Percentiles rank a stretch among this genome's conserved stretches.
Conservation (phyloP, 2,797 vertebrate genomes). For the Oophaga sylvatica region DNA sequence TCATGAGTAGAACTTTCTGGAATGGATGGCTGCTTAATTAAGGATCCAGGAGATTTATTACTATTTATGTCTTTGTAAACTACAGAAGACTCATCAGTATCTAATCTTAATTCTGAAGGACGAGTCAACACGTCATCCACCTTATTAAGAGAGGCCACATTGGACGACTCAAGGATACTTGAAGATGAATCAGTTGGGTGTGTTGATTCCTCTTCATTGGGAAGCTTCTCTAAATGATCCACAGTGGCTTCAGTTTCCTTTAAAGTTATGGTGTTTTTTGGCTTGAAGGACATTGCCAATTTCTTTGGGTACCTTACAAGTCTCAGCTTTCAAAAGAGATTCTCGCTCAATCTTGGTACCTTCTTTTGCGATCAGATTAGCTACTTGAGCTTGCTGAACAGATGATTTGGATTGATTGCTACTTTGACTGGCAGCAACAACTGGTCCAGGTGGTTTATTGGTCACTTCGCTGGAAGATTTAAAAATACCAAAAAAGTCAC, state of each 20-base stretch:
- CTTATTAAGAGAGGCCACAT: not conserved
- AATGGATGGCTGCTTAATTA: not conserved
- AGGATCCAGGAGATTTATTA: not conserved
- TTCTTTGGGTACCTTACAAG: not conserved
- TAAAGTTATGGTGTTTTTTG: not conserved
- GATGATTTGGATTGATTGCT: not conserved
- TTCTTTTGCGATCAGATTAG: not conserved
- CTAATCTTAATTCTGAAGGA: not conserved
- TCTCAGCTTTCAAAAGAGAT: not conserved
- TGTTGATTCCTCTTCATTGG: not conserved
- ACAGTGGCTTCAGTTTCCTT: not conserved
- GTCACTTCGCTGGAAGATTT: slow-evolving; percentile 72
- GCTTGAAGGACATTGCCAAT: not conserved
- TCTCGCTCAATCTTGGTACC: not conserved
- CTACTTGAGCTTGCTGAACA: too few relatives aligned
- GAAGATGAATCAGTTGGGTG: not conserved
- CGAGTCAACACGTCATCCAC: not conserved
- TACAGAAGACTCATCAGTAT: not conserved
- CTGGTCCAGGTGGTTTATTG: slow-evolving; percentile 60
- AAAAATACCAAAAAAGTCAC: slow-evolving; percentile 84
- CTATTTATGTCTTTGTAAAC: not conserved
- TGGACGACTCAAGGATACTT: not conserved
- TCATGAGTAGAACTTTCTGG: slow-evolving; percentile 36
- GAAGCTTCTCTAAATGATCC: not conserved
- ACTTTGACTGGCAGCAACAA: not conserved